Conservation (phyloP, 2,113 vertebrate genomes). For the Anarhynchus alexandrinus region DNA sequence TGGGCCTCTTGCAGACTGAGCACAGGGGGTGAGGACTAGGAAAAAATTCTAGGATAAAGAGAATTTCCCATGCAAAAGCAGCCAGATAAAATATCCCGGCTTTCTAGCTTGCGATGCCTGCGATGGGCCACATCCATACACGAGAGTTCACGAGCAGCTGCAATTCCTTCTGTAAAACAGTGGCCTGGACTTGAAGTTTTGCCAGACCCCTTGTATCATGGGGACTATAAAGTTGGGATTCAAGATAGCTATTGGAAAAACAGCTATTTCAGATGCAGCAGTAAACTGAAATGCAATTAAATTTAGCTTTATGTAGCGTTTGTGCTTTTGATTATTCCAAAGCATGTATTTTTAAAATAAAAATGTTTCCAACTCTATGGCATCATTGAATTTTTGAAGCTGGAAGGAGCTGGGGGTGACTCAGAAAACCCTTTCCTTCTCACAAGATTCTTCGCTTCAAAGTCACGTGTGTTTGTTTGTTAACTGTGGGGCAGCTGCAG, state of each 20-base stretch:
- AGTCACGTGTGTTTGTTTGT: neutral
- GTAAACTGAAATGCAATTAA: slow-evolving; percentile 1
- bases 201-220: slow-evolving; percentile 19
- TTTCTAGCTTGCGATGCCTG: neutral
- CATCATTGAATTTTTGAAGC: neutral
- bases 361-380: slow-evolving; percentile 20
- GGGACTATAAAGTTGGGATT: slow-evolving; percentile 47
- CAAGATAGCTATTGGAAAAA: slow-evolving; percentile 40
- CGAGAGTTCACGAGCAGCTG: neutral
- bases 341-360: slow-evolving; percentile 22
- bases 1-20: neutral
- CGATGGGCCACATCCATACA: neutral
- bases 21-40: neutral
- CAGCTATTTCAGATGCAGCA: slow-evolving; percentile 39
- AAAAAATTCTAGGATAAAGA: neutral
- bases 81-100: neutral
- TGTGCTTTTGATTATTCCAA: slow-evolving; percentile 13
- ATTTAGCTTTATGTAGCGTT: slow-evolving; percentile 22
- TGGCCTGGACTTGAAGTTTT: slow-evolving; percentile 18
- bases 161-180: neutral
- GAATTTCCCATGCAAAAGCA: neutral
- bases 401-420: neutral
- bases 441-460: neutral
- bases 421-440: slow-evolving; percentile 20
- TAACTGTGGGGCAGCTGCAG: neutral